Evolutionary conservation across 1,140 invertebrate genomes (phyloP), one percentile per base, ranked within the genome.

Genomic region (Diorhabda sublineata): DNA sequence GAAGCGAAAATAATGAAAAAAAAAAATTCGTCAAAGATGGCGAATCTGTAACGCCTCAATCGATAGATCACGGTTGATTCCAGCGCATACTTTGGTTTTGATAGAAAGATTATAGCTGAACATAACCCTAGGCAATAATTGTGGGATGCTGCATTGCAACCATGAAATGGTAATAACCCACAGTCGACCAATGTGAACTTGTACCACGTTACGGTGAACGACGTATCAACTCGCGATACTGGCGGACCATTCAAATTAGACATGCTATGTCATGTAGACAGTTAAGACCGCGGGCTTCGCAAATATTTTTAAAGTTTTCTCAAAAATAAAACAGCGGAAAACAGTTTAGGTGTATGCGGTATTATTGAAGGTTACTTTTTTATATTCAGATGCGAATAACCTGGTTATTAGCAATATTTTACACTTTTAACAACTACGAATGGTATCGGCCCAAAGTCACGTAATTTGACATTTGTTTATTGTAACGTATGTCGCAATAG

Each of bases 41-140:
- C 59, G 43, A 26, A 56, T 60, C 57, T 4, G 43, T 60, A 60
- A 67, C 66, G 57, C 41, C 47, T 42, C n/a, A 71, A 71, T 71
- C 69, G 65, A 71, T 71, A 71, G 69, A 71, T 71, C 69, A 71
- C 65, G 69, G 58, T 67, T 42, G 62, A 64, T 45, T 64, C 62
- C 11, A 47, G 61, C 58, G 60, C 69, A 71, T 65, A 65, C 66
- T 71, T 71, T 68, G 52, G 69, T 71, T 71, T 71, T 71, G 69
- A 71, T 71, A 68, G 69, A 71, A 71, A 71, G 69, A 71, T 71
- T 71, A 71, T 71, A 71, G 59, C 67, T 47, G 69, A 60, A 67
- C 8, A 61, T 58, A 59, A 45, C 64, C 64, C 60, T 42, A 44
- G 58, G 69, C 67, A 8, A 44, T 61, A 58, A 56, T 65, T 45